Evolutionary conservation across 2,888 invertebrate genomes (phyloP).

Genomic region (Imbricaverruca yamaguchii): DNA sequence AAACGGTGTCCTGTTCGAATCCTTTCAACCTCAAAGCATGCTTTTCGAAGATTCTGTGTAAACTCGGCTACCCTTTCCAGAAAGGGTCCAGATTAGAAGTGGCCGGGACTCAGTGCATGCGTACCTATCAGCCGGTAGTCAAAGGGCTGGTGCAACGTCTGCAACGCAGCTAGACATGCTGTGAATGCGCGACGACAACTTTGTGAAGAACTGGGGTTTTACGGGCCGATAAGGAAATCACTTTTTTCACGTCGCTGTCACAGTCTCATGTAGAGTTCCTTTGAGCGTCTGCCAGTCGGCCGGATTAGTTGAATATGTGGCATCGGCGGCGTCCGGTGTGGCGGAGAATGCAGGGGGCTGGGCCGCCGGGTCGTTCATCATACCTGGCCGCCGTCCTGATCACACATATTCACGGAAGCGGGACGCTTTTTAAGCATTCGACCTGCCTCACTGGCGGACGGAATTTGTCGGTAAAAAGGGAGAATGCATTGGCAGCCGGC

Average conservation of each 20-base stretch:
- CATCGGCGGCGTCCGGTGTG: background rate
- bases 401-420: conserved; percentile 2
- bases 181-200: background rate
- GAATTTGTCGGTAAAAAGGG: conserved; percentile 1
- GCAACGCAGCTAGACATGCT: background rate
- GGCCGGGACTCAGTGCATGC: background rate
- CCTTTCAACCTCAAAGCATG: conserved; percentile 5
- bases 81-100: conserved; percentile 13
- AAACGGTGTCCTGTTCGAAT: conserved; percentile 17
- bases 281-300: background rate
- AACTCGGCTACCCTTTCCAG: conserved; percentile 15
- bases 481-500: background rate
- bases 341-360: background rate
- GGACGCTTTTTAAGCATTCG: background rate
- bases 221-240: conserved; percentile 18
- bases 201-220: background rate
- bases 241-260: conserved; percentile 15
- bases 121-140: background rate
- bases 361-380: background rate
- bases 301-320: conserved; percentile 13
- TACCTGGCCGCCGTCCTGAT: background rate
- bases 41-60: conserved; percentile 4
- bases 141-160: conserved; percentile 4
- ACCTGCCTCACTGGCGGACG: background rate
- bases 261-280: conserved; percentile 18